Evolutionary conservation across 2,113 vertebrate genomes (phyloP).

Genomic region (Raja brachyura): DNA sequence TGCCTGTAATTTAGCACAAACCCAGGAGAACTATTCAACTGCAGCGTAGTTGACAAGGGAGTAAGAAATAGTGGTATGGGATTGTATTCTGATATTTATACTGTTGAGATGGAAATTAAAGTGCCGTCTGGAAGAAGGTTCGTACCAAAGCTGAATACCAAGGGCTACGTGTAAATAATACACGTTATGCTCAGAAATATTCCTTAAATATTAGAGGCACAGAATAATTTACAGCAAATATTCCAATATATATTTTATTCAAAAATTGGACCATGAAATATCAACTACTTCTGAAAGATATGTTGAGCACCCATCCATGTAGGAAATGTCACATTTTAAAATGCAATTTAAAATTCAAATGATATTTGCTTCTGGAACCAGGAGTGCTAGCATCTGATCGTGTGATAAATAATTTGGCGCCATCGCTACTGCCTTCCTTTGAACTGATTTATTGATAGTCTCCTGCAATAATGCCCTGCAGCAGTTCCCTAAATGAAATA

Average conservation of each 20-base stretch:
- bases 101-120: not conserved
- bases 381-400: not conserved
- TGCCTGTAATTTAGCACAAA: not conserved
- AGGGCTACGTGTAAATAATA: not conserved
- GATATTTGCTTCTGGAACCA: not conserved
- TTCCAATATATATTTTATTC: too few relatives aligned
- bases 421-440: not conserved
- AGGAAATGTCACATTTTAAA: too few relatives aligned
- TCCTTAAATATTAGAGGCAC: not conserved
- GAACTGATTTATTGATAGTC: too few relatives aligned
- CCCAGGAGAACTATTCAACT: too few relatives aligned
- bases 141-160: not conserved
- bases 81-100: not conserved
- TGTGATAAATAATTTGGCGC: not conserved
- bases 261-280: too few relatives aligned
- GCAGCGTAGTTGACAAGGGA: not conserved
- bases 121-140: not conserved
- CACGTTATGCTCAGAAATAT: not conserved
- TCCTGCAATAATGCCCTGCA: not conserved
- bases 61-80: not conserved
- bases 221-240: not conserved
- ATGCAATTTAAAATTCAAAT: not conserved
- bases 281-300: too few relatives aligned
- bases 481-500: not conserved
- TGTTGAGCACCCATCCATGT: too few relatives aligned